Evolutionary conservation across 2,797 vertebrate genomes (phyloP), one percentile per base, ranked within the genome.

Genomic region (Syngnathus rostellatus): DNA sequence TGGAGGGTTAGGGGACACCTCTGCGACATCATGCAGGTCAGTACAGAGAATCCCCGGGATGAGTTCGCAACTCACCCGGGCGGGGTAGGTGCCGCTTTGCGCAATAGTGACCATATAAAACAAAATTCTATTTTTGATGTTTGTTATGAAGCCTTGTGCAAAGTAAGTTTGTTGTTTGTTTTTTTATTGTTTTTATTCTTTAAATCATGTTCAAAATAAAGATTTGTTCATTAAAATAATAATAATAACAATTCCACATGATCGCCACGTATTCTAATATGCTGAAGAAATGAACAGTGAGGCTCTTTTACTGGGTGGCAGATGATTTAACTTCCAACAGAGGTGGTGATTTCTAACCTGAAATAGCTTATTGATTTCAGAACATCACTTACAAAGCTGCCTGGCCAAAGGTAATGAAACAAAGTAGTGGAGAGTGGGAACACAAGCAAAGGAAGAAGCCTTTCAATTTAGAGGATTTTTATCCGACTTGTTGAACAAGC

Each of bases 301-400:
- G 51, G 25, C 45, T 58, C 64, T 62, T 68, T 67, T 72, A 25
- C 37, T 40, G 25, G 39, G 31, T 60, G 58, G 63, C 66, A 62
- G 64, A 40, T 62, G 63, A 65, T 69, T 81, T 80, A 40, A 72
- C 66, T 72, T 67, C 43, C 25, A 8, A 50, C 9, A 37, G 72
- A 59, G 74, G 66, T 63, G 74, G 65, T 73, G 78, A 68, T 76
- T 82, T 85, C 75, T 86, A 80, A 86, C 83, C 83, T 85, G 83
- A 82, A 88, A 89, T 81, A 80, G 75, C 77, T 81, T 87, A 88
- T 89, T 89, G 88, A 89, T 89, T 85, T 82, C 69, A 83, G 60
- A 68, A 61, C 78, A 71, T 39, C 16, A 64, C 69, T 76, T 68
- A 66, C 63, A 1, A 57, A 14, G 31, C 62, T 51, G 62, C 58